Evolutionary conservation across 2,888 invertebrate species (phyloP).

Genomic region (Leucozona laternaria): DNA sequence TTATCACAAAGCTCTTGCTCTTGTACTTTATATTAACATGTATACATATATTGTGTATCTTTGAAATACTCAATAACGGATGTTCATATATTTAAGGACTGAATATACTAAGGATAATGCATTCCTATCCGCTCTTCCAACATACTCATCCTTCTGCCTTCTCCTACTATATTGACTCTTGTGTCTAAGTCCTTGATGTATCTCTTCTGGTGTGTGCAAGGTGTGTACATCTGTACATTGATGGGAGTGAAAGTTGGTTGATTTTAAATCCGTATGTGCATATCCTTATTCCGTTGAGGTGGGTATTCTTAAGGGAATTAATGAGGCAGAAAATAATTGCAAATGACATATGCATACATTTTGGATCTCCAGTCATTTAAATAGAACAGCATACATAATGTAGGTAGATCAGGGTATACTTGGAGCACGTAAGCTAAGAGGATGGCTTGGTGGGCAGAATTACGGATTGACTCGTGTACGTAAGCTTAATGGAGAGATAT

Average conservation of each 20-base stretch:
- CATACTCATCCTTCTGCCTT: not conserved
- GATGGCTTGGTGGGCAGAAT: not conserved
- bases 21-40: conserved; percentile 42
- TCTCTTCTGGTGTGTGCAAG: conserved; percentile 17
- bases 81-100: conserved; percentile 48
- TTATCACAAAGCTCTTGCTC: conserved; percentile 49
- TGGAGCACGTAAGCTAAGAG: not conserved
- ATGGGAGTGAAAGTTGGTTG: not conserved
- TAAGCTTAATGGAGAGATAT: not conserved
- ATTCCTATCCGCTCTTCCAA: conserved; percentile 49
- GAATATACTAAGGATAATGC: conserved; percentile 45
- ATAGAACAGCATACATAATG: conserved; percentile 6
- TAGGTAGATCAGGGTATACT: not conserved
- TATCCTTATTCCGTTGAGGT: not conserved
- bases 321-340: conserved; percentile 73
- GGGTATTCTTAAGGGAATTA: conserved; percentile 64
- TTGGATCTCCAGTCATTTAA: conserved; percentile 23
- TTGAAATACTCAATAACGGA: conserved; percentile 65
- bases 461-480: not conserved
- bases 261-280: not conserved
- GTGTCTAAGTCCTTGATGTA: conserved; percentile 18
- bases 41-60: not conserved
- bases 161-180: conserved; percentile 3
- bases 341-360: conserved; percentile 70
- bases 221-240: not conserved